These are phyloP conservation scores for Plagodis pulveraria DNA, from an alignment of 2,888 invertebrate species.

Conservation along the genomic window DNA sequence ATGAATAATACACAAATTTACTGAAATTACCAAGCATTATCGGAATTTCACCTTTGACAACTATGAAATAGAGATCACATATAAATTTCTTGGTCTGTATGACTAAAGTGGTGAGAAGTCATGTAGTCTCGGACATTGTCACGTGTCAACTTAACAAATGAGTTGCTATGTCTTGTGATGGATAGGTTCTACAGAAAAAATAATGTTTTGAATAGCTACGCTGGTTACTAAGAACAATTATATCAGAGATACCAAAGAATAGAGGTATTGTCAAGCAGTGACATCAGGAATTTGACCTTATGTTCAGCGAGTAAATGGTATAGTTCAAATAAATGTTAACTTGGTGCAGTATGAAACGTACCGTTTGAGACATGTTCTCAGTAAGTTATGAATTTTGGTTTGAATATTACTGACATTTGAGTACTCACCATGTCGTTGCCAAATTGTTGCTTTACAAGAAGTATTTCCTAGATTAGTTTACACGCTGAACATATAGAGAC, in stretches of 20 bases:
- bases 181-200: constrained; percentile 31
- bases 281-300: constrained; percentile 41
- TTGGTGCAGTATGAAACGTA: constrained; percentile 8
- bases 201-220: constrained; percentile 32
- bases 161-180: constrained; percentile 36
- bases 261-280: constrained; percentile 23
- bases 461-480: no score
- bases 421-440: no score
- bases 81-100: constrained; percentile 6
- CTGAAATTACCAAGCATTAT: not conserved
- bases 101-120: constrained; percentile 23
- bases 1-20: constrained; percentile 12
- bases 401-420: no score
- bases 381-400: no score
- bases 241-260: constrained; percentile 25
- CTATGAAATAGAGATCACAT: constrained; percentile 13
- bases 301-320: not conserved
- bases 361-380: not conserved
- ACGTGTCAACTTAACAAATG: constrained; percentile 36
- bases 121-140: constrained; percentile 35
- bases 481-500: no score
- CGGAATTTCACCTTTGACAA: constrained; percentile 22
- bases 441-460: no score
- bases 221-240: constrained; percentile 31
- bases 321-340: constrained; percentile 23